Percentiles rank a stretch among this genome's conserved stretches.
These are phyloP conservation scores for Dicranocentrus wangi DNA, from an alignment of 2,888 invertebrate genomes.

Conservation along the genomic window DNA sequence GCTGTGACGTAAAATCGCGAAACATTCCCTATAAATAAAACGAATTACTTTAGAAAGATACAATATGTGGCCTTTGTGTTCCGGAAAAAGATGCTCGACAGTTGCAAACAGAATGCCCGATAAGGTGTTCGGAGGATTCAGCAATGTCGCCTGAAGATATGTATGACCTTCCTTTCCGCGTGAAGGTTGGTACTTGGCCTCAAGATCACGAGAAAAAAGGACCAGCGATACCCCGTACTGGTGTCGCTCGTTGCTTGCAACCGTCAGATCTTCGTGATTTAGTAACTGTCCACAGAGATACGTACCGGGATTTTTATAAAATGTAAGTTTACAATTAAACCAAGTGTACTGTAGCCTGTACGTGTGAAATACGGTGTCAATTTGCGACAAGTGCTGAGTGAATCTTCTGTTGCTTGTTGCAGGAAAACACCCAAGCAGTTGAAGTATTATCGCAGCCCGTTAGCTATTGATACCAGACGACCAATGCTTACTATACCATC, in stretches of 20 bases:
- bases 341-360: too few species aligned
- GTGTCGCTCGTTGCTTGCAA: slow-evolving; percentile 12
- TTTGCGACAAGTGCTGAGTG: too few species aligned
- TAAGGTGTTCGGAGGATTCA: not conserved
- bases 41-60: slow-evolving; percentile 32
- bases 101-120: not conserved
- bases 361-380: too few species aligned
- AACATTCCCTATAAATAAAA: too few species aligned
- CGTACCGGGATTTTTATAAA: slow-evolving; percentile 16
- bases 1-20: too few species aligned
- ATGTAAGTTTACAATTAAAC: slow-evolving; percentile 15
- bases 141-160: slow-evolving; percentile 7
- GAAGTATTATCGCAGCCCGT: slow-evolving; percentile 32
- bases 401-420: too few species aligned
- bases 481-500: slow-evolving; percentile 17
- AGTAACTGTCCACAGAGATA: slow-evolving; percentile 17
- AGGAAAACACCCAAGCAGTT: slow-evolving; percentile 34
- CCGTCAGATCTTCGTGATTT: slow-evolving; percentile 38
- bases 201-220: not conserved
- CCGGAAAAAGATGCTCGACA: not conserved
- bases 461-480: slow-evolving; percentile 34
- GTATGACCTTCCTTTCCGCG: slow-evolving; percentile 47
- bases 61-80: slow-evolving; percentile 32
- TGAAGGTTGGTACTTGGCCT: slow-evolving; percentile 19
- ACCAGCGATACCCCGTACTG: not conserved